Base-by-base conservation (phyloP, 64 coral and sea anemone genomes). In the Pocillopora damicornis region DNA sequence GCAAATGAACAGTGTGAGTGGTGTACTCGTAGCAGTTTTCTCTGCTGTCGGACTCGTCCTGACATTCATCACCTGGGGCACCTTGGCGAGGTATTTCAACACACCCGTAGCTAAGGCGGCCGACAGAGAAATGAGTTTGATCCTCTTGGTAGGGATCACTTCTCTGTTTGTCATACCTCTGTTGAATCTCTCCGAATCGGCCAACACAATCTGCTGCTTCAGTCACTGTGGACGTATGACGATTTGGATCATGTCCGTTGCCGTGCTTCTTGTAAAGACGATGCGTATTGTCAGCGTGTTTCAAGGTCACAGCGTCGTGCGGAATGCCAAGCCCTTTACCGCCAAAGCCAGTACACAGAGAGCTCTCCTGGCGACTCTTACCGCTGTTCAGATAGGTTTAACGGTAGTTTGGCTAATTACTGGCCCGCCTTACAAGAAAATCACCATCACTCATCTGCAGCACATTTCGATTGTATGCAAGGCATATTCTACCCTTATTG, bases 261-360 rank as follows among this genome's bases (percentile, higher is more conserved):
- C 79, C 1, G 83, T 85, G 61, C 89, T 90, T 35, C 75, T 73
- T 59, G 74, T 90, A 10, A 90, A 90, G 80, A 90, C 89, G 35
- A 76, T 78, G 37, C 59, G 79, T 22, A 75, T 90, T 25, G 69
- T 85, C 0, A 74, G 89, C 69, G 89, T 79, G 14, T 90, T 90
- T 75, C 67, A 76, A 84, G 76, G 65, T 12, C 36, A 74, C 42
- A 42, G 45, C n/a, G 58, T 76, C 4, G 66, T 56, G 13, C 75
- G 58, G 45, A 84, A 80, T 68, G 76, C 84, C 25, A 85, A 90
- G 80, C 59, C 61, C 17, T 90, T 74, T 26, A 35, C 74, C 17
- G 65, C 60, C 12, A 69, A 84, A 68, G 13, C 79, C 17, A 90
- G 83, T 34, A 63, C 58, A 58, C 89, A 90, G 59, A 57, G 71